Conservation (phyloP, 2,113 vertebrate species). For the Hemibagrus wyckioides region DNA sequence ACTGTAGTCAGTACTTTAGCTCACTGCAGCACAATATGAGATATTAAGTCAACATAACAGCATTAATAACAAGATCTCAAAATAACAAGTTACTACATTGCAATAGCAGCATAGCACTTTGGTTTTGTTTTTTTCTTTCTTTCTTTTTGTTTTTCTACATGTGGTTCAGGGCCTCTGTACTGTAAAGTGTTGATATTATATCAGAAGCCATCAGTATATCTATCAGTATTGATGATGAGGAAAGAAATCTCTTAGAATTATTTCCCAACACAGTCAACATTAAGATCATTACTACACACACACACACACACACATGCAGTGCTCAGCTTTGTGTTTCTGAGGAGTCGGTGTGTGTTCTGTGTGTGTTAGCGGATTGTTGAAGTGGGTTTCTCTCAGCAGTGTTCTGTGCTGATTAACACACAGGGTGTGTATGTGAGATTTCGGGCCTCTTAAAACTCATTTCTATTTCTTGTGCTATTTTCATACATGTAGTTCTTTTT, state of each 20-base stretch:
- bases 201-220: conserved; percentile 25
- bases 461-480: conserved; percentile 59
- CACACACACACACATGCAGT: conserved; percentile 32
- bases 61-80: background rate
- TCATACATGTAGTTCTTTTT: conserved; percentile 63
- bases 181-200: background rate
- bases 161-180: background rate
- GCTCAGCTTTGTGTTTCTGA: conserved; percentile 59
- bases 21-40: background rate
- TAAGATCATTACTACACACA: background rate
- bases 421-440: conserved; percentile 54
- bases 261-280: background rate
- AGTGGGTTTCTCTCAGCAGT: conserved; percentile 56
- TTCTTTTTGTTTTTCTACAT: background rate
- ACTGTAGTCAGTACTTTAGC: background rate
- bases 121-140: background rate
- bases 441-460: conserved; percentile 47
- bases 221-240: conserved; percentile 22
- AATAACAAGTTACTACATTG: background rate
- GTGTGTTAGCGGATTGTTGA: conserved; percentile 61
- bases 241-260: background rate
- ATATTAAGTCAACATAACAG: background rate
- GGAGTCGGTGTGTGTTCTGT: conserved; percentile 56
- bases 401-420: conserved; percentile 54
- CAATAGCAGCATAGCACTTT: background rate